Percentiles rank a stretch among this genome's conserved stretches.
phyloP scores from a whole-genome alignment of 2,888 invertebrate genomes.

The Synergus japonicus region DNA sequence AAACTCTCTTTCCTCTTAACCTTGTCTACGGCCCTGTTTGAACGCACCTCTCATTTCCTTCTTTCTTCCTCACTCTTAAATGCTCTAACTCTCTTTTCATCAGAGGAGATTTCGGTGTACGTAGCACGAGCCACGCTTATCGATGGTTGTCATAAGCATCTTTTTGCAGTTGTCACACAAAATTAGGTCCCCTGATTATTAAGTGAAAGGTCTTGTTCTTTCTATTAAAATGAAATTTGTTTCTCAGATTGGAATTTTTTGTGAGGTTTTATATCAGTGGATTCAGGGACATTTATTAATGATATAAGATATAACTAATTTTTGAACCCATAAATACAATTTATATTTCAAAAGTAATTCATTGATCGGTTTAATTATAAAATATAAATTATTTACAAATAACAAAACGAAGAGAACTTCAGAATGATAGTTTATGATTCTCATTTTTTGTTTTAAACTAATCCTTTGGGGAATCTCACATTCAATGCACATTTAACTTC shows the following conservation, averaged over 20 bases:
- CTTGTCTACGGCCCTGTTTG: slow-evolving; percentile 2
- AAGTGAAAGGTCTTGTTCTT: slow-evolving; percentile 6
- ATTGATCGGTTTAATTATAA: neutral
- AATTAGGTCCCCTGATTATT: slow-evolving; percentile 2
- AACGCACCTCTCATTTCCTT: neutral
- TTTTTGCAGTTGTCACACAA: neutral
- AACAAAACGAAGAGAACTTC: neutral
- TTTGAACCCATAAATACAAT: neutral
- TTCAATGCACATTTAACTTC: neutral
- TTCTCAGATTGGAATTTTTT: neutral
- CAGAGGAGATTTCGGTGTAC: neutral
- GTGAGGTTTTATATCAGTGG: neutral
- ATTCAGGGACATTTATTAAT: neutral
- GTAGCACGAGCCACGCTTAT: slow-evolving; percentile 3
- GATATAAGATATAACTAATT: neutral
- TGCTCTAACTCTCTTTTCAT: neutral
- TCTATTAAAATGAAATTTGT: slow-evolving; percentile 12
- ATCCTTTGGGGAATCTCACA: neutral
- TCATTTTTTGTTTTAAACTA: neutral
- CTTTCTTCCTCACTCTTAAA: neutral
- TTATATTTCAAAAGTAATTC: neutral
- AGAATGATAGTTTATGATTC: neutral
- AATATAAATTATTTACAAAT: neutral
- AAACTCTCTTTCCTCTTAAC: neutral
- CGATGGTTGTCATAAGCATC: neutral